Conservation (phyloP, 2,113 vertebrate genomes). For the Catharus fuscescens region DNA sequence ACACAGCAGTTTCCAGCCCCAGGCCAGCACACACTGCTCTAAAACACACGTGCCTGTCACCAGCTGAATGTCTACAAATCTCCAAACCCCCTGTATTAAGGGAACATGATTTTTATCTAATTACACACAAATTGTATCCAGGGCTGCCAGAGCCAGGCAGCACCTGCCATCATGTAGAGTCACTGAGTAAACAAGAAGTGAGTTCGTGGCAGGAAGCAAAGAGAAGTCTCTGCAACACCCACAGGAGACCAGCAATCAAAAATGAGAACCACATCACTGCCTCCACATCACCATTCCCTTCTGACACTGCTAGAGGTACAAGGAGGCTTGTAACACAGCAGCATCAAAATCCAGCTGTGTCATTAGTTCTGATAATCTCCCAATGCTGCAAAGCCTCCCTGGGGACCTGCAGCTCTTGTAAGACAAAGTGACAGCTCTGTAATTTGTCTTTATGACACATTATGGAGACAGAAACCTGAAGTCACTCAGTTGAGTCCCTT, state of each 20-base stretch:
- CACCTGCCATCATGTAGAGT: background rate
- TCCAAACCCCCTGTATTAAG: background rate
- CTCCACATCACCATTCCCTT: background rate
- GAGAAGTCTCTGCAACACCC: background rate
- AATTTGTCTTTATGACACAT: background rate
- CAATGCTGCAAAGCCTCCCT: accelerated
- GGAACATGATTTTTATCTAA: background rate
- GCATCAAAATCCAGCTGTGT: background rate
- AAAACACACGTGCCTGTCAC: background rate
- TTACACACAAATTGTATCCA: background rate
- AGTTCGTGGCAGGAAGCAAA: background rate
- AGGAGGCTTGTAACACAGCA: background rate
- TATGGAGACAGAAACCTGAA: background rate
- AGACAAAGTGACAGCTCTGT: background rate
- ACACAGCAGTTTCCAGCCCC: background rate
- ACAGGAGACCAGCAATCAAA: background rate
- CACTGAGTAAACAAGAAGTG: background rate
- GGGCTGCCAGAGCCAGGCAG: background rate
- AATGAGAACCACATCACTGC: background rate
- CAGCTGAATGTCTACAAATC: background rate
- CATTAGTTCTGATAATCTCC: background rate
- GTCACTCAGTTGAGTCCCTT: background rate
- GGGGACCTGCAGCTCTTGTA: background rate
- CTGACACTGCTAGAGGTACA: background rate
- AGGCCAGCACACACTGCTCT: background rate